phyloP scores from a whole-genome alignment of 2,888 invertebrate genomes.

The Zhengitettix transpicula region DNA sequence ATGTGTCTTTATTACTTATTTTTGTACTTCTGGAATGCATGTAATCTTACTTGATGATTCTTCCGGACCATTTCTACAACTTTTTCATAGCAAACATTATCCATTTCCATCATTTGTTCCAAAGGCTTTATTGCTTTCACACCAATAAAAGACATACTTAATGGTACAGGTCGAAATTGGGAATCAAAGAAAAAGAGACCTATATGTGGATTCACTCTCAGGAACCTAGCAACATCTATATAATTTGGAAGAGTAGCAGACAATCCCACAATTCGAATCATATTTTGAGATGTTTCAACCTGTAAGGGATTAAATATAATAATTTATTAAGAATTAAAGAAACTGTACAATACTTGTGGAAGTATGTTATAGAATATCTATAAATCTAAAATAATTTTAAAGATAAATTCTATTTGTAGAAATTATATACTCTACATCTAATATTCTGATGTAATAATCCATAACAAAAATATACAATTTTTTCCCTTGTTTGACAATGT shows the following conservation, averaged over 20 bases:
- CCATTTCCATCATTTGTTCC: constrained; percentile 62
- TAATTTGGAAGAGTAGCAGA: constrained; percentile 98
- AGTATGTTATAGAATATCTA: too few relatives aligned
- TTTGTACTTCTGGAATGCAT: too few relatives aligned
- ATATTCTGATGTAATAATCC: too few relatives aligned
- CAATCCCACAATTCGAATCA: constrained; percentile 92
- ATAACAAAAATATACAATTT: too few relatives aligned
- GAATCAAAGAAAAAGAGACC: constrained; percentile 91
- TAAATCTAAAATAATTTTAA: too few relatives aligned
- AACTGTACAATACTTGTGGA: too few relatives aligned
- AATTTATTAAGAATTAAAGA: too few relatives aligned
- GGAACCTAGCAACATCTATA: constrained; percentile 83
- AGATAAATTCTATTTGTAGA: too few relatives aligned
- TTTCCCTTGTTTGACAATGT: too few relatives aligned
- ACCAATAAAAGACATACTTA: constrained; percentile 82
- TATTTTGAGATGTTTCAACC: constrained; percentile 77
- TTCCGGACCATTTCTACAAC: constrained; percentile 67
- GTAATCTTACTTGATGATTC: constrained; percentile 62
- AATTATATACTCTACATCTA: too few relatives aligned
- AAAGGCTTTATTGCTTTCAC: constrained; percentile 48
- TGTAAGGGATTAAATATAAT: constrained; percentile 12
- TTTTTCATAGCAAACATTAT: constrained; percentile 85
- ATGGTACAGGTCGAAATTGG: constrained; percentile 86
- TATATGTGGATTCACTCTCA: constrained; percentile 76
- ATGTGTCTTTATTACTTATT: too few relatives aligned